Base-by-base conservation (phyloP, 2,113 vertebrate species). In the Polyodon spathula region DNA sequence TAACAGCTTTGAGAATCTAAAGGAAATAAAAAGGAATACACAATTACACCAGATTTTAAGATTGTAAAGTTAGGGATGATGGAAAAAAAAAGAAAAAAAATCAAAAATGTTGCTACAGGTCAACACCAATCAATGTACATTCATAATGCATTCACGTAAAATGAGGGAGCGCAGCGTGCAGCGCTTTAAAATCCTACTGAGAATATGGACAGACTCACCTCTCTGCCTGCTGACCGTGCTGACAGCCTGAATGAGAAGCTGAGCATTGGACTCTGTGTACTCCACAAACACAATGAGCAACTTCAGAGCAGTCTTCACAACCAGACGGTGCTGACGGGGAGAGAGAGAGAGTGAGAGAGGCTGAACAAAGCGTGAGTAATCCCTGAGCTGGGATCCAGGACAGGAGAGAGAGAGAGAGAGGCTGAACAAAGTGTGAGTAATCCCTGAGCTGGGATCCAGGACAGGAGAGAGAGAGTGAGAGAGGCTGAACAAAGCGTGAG, bases 241-340 rank as follows among this genome's bases (percentile, higher is more conserved):
- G 64, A 98, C 85, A 0, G 93, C 92, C 0, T 1, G 69, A 76
- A 98, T 94, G 61, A 98, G 78, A 10, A 90, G 85, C 2, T 83
- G 84, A 5, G 91, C 87, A 0, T 98, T 98, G 66, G 76, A 81
- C 64, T 97, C 95, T 0, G 86, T 78, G 67, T 95, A 98, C 61
- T 98, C 96, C 56, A 97, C 93, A 1, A 97, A 98, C 64, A 98
- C 93, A 38, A 98, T 92, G 65, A 98, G 90, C 63, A 98, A 89
- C 81, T 98, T 98, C 76, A 98, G 84, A 0, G 93, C 83, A 0
- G 88, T 97, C 77, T 98, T 98, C 75, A 96, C 93, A 76, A 98
- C 90, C 70, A 98, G 76, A 40, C 94, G 95, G 59, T 91, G 97
- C 96, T 98, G 57, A 52, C 61, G 41, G 6, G 56, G 63, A 17